Evolutionary conservation across 2,888 invertebrate species (phyloP), one percentile per base, ranked within the genome.

Genomic region (Gisinianus flammeolus): DNA sequence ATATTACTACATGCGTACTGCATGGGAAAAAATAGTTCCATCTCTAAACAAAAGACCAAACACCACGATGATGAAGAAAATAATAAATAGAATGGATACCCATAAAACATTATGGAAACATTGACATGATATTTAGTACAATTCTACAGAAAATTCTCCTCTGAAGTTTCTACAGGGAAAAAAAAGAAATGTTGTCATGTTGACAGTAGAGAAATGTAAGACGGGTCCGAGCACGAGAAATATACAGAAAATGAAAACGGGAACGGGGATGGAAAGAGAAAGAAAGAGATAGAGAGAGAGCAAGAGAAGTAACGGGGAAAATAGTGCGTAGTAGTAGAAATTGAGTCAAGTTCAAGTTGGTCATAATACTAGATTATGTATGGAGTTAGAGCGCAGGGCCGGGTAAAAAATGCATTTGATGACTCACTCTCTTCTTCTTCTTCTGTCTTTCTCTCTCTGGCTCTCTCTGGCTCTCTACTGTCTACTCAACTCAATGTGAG

Each of bases 371-470:
- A 12, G 44, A 44, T 44, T 12, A 16, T 44, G 3, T n/a, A n/a
- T 44, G 44, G 44, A 62, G 62, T 26, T 62, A 62, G 26, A 28
- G 62, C 62, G 62, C 62, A 62, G 62, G 62, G 62, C 62, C 26
- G 62, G 26, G 26, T 62, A 62, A 62, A 62, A 62, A 62, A 62
- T 62, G 62, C 62, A 62, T 62, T 62, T 62, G 62, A 62, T 62
- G 62, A 62, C 62, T 62, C 62, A 62, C 62, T 26, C 22, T n/a
- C 62, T 26, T 58, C 22, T 24, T 26, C 26, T 28, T 62, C 62
- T 26, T 62, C 28, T 10, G 26, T 62, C 28, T 62, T 28, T 28
- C 2, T 16, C 26, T 62, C 26, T 62, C 26, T 28, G 1, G 28
- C 10, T 26, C 62, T 62, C 62, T 26, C 16, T 2, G 26, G 8